Base-by-base conservation (phyloP, 2,113 vertebrate genomes). In the Pollimyrus isidori region DNA sequence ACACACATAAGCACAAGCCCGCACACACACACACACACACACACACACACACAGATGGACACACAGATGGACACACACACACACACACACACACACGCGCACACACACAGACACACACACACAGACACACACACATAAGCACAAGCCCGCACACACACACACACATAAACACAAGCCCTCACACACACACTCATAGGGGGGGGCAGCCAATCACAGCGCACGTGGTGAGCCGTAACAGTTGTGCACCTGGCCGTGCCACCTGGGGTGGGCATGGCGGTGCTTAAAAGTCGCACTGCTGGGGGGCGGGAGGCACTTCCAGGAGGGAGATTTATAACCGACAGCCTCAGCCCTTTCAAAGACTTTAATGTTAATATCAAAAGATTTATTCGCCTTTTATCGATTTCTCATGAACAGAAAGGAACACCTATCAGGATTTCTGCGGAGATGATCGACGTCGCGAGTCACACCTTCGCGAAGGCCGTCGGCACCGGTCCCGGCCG, bases 341-440 rank as follows among this genome's bases (percentile, higher is more conserved):
- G 89, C 91, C 89, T n/a, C 9, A 91, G 90, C 86, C 11, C 91
- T 92, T 91, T 95, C 92, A 89, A 94, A 93, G 92, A 93, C 93
- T 93, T 94, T 92, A 93, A 92, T 93, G 93, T 93, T 92, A 92
- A 92, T 88, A 94, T 93, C 93, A 94, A 91, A 94, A 91, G 88
- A 93, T 86, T 86, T 86, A 94, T 93, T 92, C 93, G 94, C 46
- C 89, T 89, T 88, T 89, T 93, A 88, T 91, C 91, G 93, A 94
- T 93, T 92, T 91, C 30, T 52, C 26, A 17, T 9, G 46, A 88
- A 76, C 6, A 69, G 23, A 76, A 50, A 80, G 87, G 69, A 76
- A 88, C 65, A n/a, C 65, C 26, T 69, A 88, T 65, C 30, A 69
- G 87, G 21, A 21, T 76, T 88, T 88, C 65, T 88, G 87, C 7